Base-by-base conservation (phyloP, 2,797 vertebrate genomes). In the Cygnus olor region DNA sequence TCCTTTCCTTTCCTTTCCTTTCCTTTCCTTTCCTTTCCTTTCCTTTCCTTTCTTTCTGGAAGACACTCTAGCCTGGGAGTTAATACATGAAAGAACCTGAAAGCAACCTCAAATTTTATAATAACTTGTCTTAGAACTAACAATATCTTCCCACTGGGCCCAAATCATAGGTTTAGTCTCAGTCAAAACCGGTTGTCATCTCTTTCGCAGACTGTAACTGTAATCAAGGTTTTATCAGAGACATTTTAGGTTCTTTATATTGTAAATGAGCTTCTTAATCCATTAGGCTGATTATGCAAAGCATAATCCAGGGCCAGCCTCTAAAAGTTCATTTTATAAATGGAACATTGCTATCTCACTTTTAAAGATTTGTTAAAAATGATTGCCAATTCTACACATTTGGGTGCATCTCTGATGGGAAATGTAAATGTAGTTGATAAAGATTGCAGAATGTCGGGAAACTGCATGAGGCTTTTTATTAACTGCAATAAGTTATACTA, bases 281-380 rank as follows among this genome's bases (percentile, higher is more conserved):
- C 81, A 90, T 95, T 91, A 93, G 76, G 45, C 54, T 96, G 84
- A 92, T 95, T 96, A 95, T 96, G 90, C 81, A 94, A 96, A 95
- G 21, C 72, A 76, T 88, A 93, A 92, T 95, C 61, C 69, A 88
- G 28, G 65, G 72, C 47, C 57, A 81, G 51, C 7, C 57, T 94
- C 95, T 92, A 85, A 89, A 89, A 81, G n/a, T 77, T 96, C 53
- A 68, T 92, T 95, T 95, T 91, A 88, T 81, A 96, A 96, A 95
- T 92, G 73, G 77, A 95, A 89, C 17, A 56, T 3, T 1, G 32
- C 27, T 91, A 69, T 89, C 82, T 81, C 72, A 80, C 66, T 94
- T 94, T 83, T 92, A 95, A 93, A 93, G 87, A 94, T 91, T 89
- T 94, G 85, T 94, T 84, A 93, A 85, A 93, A 92, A 87, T 0